phyloP scores from a whole-genome alignment of 2,888 invertebrate genomes.

The Azorinus chamasolen region DNA sequence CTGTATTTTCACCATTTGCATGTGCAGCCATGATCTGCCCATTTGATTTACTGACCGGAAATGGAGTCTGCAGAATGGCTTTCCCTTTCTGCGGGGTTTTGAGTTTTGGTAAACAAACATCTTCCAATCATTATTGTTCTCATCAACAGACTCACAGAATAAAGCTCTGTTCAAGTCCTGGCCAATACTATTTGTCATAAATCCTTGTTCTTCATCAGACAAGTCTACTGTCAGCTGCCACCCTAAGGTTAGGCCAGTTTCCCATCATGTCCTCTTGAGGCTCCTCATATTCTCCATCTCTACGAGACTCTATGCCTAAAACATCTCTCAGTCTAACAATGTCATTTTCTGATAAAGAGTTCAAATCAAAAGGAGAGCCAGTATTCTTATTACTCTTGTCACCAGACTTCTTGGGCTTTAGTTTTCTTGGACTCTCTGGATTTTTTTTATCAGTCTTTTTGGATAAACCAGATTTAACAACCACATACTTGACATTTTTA shows the following conservation, averaged over 20 bases:
- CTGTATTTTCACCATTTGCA: no score
- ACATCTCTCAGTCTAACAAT: slow-evolving; percentile 1
- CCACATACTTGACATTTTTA: no score
- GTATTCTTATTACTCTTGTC: no score
- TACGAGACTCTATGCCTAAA: neutral
- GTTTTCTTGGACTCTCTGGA: no score
- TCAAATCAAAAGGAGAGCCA: neutral
- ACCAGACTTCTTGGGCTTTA: no score
- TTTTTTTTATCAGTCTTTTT: no score
- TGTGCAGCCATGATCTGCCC: no score
- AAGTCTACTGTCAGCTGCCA: neutral
- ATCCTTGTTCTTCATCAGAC: neutral
- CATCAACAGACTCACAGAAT: slow-evolving; percentile 2
- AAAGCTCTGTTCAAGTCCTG: slow-evolving; percentile 1
- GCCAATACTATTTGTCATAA: neutral
- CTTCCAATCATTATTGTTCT: neutral
- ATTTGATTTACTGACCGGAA: no score
- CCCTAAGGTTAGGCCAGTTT: neutral
- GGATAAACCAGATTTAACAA: no score
- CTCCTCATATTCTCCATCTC: neutral
- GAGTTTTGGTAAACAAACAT: slow-evolving; percentile 9
- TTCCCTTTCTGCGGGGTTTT: slow-evolving; percentile 17
- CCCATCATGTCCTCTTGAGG: no score
- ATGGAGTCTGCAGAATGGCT: slow-evolving; percentile 2
- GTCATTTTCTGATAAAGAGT: neutral